Conservation (phyloP, 92 coral and sea anemone genomes). For the Desmophyllum pertusum region DNA sequence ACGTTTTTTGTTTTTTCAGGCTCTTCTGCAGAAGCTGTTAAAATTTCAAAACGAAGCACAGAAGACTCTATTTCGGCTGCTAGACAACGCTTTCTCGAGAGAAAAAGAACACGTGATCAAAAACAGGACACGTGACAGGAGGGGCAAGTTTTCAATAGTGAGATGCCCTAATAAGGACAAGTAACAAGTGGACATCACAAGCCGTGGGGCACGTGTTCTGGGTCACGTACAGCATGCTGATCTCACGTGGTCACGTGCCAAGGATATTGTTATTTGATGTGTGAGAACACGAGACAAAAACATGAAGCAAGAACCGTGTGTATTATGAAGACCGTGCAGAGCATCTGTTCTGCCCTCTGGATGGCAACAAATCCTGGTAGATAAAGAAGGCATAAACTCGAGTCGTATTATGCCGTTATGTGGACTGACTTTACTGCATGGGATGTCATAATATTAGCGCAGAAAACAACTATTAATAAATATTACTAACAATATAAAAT, state of each 20-base stretch:
- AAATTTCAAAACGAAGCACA: slow-evolving; percentile 68
- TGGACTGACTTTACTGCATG: too few relatives aligned
- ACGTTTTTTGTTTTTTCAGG: slow-evolving; percentile 20
- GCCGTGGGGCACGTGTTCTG: neutral
- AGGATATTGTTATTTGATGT: neutral
- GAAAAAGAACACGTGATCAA: slow-evolving; percentile 68
- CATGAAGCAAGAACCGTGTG: neutral
- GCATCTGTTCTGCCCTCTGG: neutral
- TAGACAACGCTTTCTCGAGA: slow-evolving; percentile 78
- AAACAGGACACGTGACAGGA: slow-evolving; percentile 32
- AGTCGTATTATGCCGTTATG: neutral
- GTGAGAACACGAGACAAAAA: neutral
- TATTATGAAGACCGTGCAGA: neutral
- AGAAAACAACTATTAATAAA: neutral
- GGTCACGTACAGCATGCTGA: neutral
- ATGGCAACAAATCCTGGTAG: neutral
- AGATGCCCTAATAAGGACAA: neutral
- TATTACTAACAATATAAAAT: too few relatives aligned
- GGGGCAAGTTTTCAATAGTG: neutral
- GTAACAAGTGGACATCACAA: neutral
- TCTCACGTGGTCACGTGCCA: neutral
- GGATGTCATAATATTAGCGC: neutral
- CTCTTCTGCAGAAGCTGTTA: slow-evolving; percentile 25
- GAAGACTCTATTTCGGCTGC: slow-evolving; percentile 80
- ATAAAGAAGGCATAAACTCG: neutral